Evolutionary conservation across 2,888 invertebrate species (phyloP).

Genomic region (Junonia oenone): DNA sequence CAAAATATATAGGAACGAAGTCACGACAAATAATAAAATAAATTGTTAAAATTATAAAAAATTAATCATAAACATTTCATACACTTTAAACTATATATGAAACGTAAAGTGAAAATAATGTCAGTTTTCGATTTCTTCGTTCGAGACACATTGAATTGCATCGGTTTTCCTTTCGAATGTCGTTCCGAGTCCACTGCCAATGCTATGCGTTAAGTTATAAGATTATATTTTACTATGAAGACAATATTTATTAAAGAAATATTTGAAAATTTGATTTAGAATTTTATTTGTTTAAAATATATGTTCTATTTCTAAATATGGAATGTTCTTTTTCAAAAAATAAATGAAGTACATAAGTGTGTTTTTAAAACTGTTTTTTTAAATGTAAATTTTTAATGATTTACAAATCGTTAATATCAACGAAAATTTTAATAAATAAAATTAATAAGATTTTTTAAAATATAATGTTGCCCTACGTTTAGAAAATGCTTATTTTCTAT

Average conservation of each 20-base stretch:
- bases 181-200: conserved; percentile 52
- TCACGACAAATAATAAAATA: conserved; percentile 38
- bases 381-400: no score
- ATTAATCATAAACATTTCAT: no score
- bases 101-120: conserved; percentile 8
- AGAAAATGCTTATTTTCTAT: no score
- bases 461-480: no score
- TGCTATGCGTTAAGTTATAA: conserved; percentile 41
- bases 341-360: no score
- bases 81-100: no score
- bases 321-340: not conserved
- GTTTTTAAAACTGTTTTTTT: no score
- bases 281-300: not conserved
- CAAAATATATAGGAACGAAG: no score
- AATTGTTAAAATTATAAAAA: no score
- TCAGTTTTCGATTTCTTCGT: conserved; percentile 50
- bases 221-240: conserved; percentile 7
- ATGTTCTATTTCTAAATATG: not conserved
- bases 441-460: no score
- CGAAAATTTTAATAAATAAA: no score
- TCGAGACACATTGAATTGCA: conserved; percentile 40
- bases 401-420: no score
- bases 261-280: not conserved
- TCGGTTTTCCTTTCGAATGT: conserved; percentile 63
- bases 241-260: not conserved